Conservation (phyloP, 2,113 vertebrate species). For the Coturnix japonica region DNA sequence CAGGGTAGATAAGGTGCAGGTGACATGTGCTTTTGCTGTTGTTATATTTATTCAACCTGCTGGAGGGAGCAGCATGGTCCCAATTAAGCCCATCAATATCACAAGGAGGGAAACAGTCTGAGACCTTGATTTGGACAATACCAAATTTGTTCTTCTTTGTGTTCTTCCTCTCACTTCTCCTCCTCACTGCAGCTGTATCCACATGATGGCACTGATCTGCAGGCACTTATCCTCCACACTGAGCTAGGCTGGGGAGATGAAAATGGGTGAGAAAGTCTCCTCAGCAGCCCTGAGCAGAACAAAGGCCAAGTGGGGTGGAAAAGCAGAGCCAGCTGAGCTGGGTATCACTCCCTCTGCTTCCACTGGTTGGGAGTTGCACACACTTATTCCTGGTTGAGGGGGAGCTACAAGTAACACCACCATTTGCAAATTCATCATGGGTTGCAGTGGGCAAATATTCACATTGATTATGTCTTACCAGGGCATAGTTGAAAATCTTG, state of each 20-base stretch:
- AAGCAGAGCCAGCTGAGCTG: neutral
- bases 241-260: neutral
- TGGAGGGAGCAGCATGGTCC: neutral
- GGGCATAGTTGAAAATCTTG: too few relatives aligned
- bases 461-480: rapidly evolving
- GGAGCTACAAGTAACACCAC: neutral
- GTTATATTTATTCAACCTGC: neutral
- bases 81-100: rapidly evolving
- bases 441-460: neutral
- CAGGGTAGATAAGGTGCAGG: neutral
- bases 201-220: conserved; percentile 45
- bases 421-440: neutral
- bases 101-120: neutral
- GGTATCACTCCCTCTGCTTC: neutral
- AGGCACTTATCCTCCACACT: neutral
- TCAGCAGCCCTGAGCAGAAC: neutral
- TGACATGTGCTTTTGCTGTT: neutral
- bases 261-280: neutral
- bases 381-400: neutral
- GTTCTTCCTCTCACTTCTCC: neutral
- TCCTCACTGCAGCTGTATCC: neutral
- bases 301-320: neutral
- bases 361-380: neutral
- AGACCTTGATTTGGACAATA: neutral
- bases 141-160: neutral